Base-by-base conservation (phyloP, 1,140 invertebrate species). In the Ectropis grisescens region DNA sequence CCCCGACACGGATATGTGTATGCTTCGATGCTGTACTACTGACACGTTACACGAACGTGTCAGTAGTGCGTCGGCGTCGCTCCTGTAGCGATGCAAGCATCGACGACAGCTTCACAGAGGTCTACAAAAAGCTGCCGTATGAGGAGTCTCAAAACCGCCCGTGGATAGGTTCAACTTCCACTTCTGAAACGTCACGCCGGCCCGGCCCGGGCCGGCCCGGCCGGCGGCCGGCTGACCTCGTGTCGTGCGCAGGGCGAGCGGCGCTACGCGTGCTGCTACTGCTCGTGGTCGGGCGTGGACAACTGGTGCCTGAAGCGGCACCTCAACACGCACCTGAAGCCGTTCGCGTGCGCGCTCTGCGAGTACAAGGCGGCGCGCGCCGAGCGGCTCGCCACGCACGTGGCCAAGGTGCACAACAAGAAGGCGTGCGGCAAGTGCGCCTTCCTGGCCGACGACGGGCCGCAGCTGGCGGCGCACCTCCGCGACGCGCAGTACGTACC, bases 241-340 rank as follows among this genome's bases (percentile, higher is more conserved):
- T 22, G 19, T 4, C 19, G 25, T 29, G 30, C 25, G 27, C 72
- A 85, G 67, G 84, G 85, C 4, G 85, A 87, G 54, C 84, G 85
- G 41, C 80, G 90, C 50, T 95, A 93, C 72, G 88, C 88, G 29
- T 95, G 93, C 72, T 90, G 91, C 51, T 95, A 94, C 61, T 96
- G 94, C 70, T 86, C 93, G 1, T 96, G 93, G 93, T 91, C 90
- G 10, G 94, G 94, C 0, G 93, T 93, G n/a, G 94, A 96, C 75
- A 95, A 95, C 60, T 96, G 94, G 94, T 95, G 93, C 50, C 79
- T 96, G 31, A 95, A 96, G 72, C 85, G 94, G 5, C 94, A 96
- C 69, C 84, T 96, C 31, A 96, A 96, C 78, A 96, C 94, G 10
- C 94, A 96, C 74, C 86, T 95, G 53, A 96, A 95, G 71, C 94